Evolutionary conservation across 1,140 invertebrate genomes (phyloP).

Genomic region (Caligus rogercresseyi): DNA sequence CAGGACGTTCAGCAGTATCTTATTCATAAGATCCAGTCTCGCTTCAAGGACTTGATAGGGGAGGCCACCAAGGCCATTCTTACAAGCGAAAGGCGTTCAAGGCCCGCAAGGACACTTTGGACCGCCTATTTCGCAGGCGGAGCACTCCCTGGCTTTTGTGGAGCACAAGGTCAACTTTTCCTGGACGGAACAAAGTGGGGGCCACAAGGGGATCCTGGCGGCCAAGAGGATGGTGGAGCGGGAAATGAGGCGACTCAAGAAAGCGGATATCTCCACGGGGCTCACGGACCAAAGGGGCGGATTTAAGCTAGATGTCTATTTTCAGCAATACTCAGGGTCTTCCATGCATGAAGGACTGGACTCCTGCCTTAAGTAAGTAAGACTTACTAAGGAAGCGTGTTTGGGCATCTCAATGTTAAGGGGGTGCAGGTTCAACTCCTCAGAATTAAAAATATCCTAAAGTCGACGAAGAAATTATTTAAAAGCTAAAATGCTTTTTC

Average conservation of each 20-base stretch:
- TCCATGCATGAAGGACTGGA: constrained; percentile 1
- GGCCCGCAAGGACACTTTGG: neutral
- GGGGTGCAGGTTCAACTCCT: too few relatives aligned
- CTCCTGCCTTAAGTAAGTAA: neutral
- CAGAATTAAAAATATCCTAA: too few relatives aligned
- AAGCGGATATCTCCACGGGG: constrained; percentile 5
- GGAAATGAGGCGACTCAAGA: constrained; percentile 2
- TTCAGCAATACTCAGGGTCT: constrained; percentile 1
- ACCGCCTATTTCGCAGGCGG: constrained; percentile 1
- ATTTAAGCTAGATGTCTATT: constrained; percentile 12
- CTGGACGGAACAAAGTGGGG: neutral
- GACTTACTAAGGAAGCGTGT: too few relatives aligned
- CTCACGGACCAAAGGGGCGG: neutral
- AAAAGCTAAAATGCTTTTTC: too few relatives aligned
- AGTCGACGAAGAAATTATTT: too few relatives aligned
- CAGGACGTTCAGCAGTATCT: constrained; percentile 2
- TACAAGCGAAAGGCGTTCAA: constrained; percentile 7
- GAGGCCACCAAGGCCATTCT: neutral
- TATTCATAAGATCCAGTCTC: constrained; percentile 1
- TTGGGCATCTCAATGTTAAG: too few relatives aligned
- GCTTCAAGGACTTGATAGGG: neutral
- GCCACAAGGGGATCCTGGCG: neutral
- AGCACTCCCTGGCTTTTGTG: constrained; percentile 13
- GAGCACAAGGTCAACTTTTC: neutral
- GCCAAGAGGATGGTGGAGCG: constrained; percentile 10